phyloP scores from a whole-genome alignment of 2,113 vertebrate genomes.

The Alectura lathami region DNA sequence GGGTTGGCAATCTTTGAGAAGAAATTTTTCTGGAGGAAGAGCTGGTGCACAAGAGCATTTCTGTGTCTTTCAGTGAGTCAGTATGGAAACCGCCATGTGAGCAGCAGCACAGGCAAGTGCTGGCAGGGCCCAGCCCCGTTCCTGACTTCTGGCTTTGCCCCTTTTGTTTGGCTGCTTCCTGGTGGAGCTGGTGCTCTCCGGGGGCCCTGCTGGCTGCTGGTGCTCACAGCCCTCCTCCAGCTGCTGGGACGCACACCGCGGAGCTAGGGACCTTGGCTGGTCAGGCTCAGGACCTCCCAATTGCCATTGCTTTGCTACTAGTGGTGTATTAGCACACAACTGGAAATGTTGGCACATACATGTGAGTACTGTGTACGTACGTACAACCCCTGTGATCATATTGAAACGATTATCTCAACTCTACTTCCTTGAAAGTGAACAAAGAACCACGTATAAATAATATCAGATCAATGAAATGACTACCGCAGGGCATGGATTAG shows the following conservation, averaged over 20 bases:
- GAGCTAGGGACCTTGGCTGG: not conserved
- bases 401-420: not conserved
- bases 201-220: not conserved
- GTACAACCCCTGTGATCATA: no score
- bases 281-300: not conserved
- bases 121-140: not conserved
- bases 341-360: not conserved
- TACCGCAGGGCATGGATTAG: not conserved
- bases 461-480: not conserved
- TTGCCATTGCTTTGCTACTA: not conserved
- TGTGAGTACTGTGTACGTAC: no score
- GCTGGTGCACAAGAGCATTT: not conserved
- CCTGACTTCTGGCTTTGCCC: not conserved
- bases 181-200: not conserved
- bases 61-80: accelerated
- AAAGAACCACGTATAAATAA: not conserved
- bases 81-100: accelerated
- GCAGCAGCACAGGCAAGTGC: not conserved
- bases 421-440: not conserved
- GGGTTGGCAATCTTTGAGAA: not conserved
- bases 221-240: not conserved
- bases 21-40: not conserved
- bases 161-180: not conserved
- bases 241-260: not conserved
- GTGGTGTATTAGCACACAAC: not conserved